A percentile compares a stretch with the other conserved stretches of the same genome.
phyloP scores from a whole-genome alignment of 2,888 invertebrate genomes.

The Zhengitettix transpicula region DNA sequence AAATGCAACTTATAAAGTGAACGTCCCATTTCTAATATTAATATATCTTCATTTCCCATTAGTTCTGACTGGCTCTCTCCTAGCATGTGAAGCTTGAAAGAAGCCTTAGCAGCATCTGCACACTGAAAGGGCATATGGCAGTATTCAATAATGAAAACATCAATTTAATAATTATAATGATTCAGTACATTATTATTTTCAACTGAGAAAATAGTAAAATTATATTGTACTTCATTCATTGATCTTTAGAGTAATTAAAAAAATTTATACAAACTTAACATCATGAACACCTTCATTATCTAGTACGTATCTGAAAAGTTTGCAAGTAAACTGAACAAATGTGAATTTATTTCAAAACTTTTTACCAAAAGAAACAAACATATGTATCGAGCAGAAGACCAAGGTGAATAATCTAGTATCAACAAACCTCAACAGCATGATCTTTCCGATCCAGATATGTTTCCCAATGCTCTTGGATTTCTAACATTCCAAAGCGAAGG shows the following conservation, averaged over 20 bases:
- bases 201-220: not conserved
- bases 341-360: not conserved
- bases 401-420: not conserved
- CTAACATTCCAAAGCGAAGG: conserved; percentile 73
- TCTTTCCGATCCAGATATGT: conserved; percentile 86
- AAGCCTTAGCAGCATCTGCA: conserved; percentile 65
- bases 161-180: not conserved
- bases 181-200: not conserved
- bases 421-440: conserved; percentile 59
- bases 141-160: not conserved
- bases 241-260: no score
- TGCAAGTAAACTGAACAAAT: not conserved
- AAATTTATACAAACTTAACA: no score
- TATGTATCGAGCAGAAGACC: not conserved
- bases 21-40: conserved; percentile 67
- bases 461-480: conserved; percentile 89
- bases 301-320: no score
- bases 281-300: no score
- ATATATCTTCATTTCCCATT: conserved; percentile 39
- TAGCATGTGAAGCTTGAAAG: conserved; percentile 56
- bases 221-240: not conserved
- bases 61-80: conserved; percentile 31
- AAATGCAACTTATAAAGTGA: conserved; percentile 84
- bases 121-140: conserved; percentile 39
- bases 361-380: not conserved